Conservation (phyloP, 2,113 vertebrate genomes). For the Camarhynchus parvulus region DNA sequence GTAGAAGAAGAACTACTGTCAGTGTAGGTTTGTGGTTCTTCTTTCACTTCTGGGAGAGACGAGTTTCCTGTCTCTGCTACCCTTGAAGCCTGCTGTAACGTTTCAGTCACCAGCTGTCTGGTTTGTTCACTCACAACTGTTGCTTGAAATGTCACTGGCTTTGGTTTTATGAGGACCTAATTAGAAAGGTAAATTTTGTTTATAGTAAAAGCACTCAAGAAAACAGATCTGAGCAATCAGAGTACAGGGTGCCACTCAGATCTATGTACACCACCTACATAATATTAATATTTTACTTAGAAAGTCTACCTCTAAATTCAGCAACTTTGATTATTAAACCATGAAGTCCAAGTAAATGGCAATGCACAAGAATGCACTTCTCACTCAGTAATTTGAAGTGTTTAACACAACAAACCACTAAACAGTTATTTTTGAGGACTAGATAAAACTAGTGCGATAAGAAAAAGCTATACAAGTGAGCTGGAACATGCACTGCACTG, state of each 20-base stretch:
- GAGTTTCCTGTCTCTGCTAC: conserved; percentile 77
- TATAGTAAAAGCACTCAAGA: conserved; percentile 3
- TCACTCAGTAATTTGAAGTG: neutral
- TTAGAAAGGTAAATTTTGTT: conserved; percentile 1
- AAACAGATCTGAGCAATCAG: neutral
- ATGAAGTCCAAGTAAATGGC: neutral
- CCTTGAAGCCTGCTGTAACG: conserved; percentile 91
- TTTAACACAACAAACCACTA: neutral
- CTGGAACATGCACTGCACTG: neutral
- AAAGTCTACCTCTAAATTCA: neutral
- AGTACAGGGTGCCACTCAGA: neutral
- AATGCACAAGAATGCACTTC: neutral
- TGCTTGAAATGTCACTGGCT: conserved; percentile 93
- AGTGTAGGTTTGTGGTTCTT: conserved; percentile 77
- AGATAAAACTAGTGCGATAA: neutral
- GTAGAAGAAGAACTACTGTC: conserved; percentile 83
- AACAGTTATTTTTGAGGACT: neutral
- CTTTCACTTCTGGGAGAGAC: conserved; percentile 83
- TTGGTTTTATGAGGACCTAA: conserved; percentile 98
- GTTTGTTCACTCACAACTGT: conserved; percentile 95
- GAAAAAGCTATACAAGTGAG: neutral
- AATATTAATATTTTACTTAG: neutral
- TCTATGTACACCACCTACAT: neutral
- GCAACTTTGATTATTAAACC: neutral
- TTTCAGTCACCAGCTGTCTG: conserved; percentile 94